Conservation (phyloP, 2,113 vertebrate genomes). For the Onychostoma macrolepis region DNA sequence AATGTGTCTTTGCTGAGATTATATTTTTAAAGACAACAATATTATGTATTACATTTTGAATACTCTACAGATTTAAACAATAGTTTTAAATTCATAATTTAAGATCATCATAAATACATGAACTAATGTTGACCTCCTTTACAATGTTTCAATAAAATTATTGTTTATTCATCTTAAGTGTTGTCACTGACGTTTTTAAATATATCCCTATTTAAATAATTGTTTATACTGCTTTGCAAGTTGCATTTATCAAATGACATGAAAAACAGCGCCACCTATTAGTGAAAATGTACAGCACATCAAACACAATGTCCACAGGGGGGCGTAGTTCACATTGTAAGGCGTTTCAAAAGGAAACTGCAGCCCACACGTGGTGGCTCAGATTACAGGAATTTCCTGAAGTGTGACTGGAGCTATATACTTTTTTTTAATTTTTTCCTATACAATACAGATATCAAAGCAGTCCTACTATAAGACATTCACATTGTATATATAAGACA, state of each 20-base stretch:
- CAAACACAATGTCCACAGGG: neutral
- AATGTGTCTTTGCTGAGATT: neutral
- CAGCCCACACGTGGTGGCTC: slow-evolving; percentile 20
- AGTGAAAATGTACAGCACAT: neutral
- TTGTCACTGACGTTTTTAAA: neutral
- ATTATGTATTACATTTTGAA: neutral
- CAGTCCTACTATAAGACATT: no score
- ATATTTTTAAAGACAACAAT: neutral
- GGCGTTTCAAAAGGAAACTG: neutral
- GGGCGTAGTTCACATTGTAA: neutral
- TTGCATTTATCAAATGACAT: neutral
- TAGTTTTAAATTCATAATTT: no score
- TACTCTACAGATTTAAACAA: neutral
- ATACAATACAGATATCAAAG: neutral
- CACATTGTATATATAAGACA: no score
- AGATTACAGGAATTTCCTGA: neutral
- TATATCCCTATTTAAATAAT: neutral
- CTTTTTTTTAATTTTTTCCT: neutral
- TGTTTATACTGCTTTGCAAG: neutral
- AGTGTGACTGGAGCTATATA: neutral
- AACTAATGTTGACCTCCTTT: neutral
- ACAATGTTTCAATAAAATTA: slow-evolving; percentile 9
- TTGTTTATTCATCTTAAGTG: neutral
- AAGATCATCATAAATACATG: neutral
- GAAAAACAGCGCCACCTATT: slow-evolving; percentile 36